A percentile compares a stretch with the other conserved stretches of the same genome.
Conservation (phyloP, 2,888 invertebrate species). For the Choristoneura rosaceana region DNA sequence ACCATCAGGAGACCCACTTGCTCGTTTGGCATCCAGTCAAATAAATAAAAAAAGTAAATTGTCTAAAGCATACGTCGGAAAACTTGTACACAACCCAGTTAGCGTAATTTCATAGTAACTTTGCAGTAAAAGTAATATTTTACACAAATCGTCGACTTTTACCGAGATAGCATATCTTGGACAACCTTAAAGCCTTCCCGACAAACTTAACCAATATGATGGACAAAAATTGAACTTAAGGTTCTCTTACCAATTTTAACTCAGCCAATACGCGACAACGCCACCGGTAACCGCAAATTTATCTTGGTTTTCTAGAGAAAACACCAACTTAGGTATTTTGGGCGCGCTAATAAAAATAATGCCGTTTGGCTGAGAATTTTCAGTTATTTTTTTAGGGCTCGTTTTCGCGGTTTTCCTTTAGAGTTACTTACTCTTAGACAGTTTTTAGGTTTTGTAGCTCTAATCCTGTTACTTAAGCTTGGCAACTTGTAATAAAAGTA, state of each 20-base stretch:
- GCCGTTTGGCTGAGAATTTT: slow-evolving; percentile 9
- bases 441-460: neutral
- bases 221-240: neutral
- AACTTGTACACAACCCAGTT: neutral
- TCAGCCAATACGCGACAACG: neutral
- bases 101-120: slow-evolving; percentile 23
- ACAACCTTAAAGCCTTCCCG: slow-evolving; percentile 38
- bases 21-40: too few species aligned
- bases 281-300: neutral
- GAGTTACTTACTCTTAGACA: slow-evolving; percentile 7
- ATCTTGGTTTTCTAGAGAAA: slow-evolving; percentile 6
- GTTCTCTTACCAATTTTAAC: neutral
- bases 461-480: neutral
- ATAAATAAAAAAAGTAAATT: too few species aligned
- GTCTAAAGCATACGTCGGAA: neutral
- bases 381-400: neutral
- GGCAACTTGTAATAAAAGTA: neutral
- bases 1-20: too few species aligned
- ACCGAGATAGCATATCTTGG: slow-evolving; percentile 39
- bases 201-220: slow-evolving; percentile 8
- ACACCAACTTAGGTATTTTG: slow-evolving; percentile 1
- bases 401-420: slow-evolving; percentile 3
- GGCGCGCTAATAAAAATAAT: slow-evolving; percentile 16
- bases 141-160: slow-evolving; percentile 39
- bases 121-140: slow-evolving; percentile 42